Evolutionary conservation across 2,113 vertebrate species (phyloP), one percentile per base, ranked within the genome.

Genomic region (Strix uralensis): DNA sequence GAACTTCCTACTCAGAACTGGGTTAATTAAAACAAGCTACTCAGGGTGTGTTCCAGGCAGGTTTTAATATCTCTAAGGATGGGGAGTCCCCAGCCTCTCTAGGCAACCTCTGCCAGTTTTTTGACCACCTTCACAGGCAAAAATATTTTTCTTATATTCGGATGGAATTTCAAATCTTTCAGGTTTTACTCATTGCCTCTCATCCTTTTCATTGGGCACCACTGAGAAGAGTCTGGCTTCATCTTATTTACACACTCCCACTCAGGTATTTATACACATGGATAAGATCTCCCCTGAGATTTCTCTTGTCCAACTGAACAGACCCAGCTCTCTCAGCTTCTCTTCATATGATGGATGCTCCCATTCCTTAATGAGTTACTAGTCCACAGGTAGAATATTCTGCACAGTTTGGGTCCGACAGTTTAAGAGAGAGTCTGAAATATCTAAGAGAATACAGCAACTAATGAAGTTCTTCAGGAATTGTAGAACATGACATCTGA

Each of bases 341-440:
- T 25, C 19, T 44, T 52, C 0, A 1, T 73, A 22, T 42, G 29
- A 49, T 1, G 2, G 8, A 40, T 42, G 6, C 3, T 84, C 13
- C 20, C 4, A 30, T 22, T 20, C 13, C 9, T 82, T 71, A 71
- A 58, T 38, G 19, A 51, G 2, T 70, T 51, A 38, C 6, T 80
- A 26, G 29, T n/a, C 8, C 16, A 38, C 13, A 86, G 27, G 9
- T 26, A 11, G 22, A 77, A 70, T 58, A 57, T 40, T 27, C 13
- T 57, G 12, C 2, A 4, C 26, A 69, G 22, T 42, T 42, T 58
- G 44, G 10, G 7, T 70, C 49, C 27, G 13, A 23, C 13, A 57
- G 15, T 51, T 62, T 27, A 32, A 61, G 34, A 69, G 13, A 86
- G 10, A 75, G 25, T n/a, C 42, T 13, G 10, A 69, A 57, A 75